These are phyloP conservation scores for Xiphophorus birchmanni DNA, from an alignment of 2,797 vertebrate genomes.

Conservation along the genomic window DNA sequence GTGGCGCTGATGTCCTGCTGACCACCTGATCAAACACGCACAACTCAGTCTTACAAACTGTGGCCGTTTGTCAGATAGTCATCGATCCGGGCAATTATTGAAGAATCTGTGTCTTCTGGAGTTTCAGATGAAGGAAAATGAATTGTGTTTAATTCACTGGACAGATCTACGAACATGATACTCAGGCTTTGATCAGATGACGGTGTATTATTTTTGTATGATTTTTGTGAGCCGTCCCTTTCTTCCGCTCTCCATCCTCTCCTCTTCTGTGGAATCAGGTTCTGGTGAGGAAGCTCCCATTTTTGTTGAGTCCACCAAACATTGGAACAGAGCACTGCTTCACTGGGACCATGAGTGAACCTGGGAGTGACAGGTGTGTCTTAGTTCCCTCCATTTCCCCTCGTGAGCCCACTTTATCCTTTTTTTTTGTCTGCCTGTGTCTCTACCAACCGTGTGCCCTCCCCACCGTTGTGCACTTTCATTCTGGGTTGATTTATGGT, in stretches of 20 bases:
- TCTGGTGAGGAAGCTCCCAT: slow-evolving; percentile 64
- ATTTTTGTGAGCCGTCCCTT: not conserved
- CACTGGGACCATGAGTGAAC: slow-evolving; percentile 77
- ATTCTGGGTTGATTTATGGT: slow-evolving; percentile 75
- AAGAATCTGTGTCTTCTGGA: no score
- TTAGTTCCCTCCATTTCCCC: slow-evolving; percentile 20
- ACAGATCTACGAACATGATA: no score
- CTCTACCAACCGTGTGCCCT: slow-evolving; percentile 20
- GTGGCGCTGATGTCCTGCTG: no score
- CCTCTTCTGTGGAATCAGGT: slow-evolving; percentile 72
- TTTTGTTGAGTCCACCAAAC: slow-evolving; percentile 80
- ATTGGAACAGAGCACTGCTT: slow-evolving; percentile 41
- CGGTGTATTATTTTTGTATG: no score
- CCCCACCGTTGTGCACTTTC: not conserved
- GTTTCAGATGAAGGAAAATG: no score
- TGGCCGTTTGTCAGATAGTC: no score
- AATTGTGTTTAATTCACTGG: no score
- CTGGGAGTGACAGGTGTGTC: slow-evolving; percentile 78
- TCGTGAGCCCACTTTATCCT: slow-evolving; percentile 10
- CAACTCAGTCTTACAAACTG: no score
- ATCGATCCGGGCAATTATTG: no score
- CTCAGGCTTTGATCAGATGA: no score
- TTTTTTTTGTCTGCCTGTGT: slow-evolving; percentile 3
- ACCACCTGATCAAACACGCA: no score
- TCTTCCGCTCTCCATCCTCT: not conserved